Conservation (phyloP, 2,888 invertebrate genomes). For the Liopterus haemorrhoidalis region DNA sequence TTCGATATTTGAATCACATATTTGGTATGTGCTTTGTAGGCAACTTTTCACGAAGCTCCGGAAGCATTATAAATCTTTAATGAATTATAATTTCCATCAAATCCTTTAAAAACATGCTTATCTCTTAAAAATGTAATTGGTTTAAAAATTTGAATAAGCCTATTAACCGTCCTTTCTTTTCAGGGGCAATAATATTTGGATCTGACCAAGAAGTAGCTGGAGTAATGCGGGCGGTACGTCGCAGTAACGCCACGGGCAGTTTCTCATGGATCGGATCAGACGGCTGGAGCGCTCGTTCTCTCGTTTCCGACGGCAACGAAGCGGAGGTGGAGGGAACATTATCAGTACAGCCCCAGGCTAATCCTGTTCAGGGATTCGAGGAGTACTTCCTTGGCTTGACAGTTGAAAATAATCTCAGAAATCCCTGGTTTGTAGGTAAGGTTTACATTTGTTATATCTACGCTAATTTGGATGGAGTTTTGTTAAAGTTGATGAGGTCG, state of each 20-base stretch:
- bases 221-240: constrained; percentile 85
- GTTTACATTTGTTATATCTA: no score
- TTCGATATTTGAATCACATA: no score
- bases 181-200: constrained; percentile 91
- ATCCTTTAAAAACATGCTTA: not conserved
- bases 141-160: not conserved
- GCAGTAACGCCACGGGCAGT: constrained; percentile 78
- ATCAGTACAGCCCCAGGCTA: constrained; percentile 90
- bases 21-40: no score
- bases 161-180: constrained; percentile 25
- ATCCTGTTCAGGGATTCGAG: constrained; percentile 80
- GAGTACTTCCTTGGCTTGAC: constrained; percentile 79
- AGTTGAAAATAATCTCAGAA: constrained; percentile 79
- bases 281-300: constrained; percentile 86
- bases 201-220: constrained; percentile 96
- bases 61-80: not conserved
- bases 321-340: constrained; percentile 89
- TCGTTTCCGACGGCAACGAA: constrained; percentile 84
- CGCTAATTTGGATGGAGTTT: no score
- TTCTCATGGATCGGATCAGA: constrained; percentile 97
- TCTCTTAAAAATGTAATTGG: not conserved
- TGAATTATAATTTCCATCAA: constrained; percentile 2
- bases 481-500: no score
- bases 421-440: constrained; percentile 95
- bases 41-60: not conserved